Base-by-base conservation (phyloP, 2,113 vertebrate species). In the Odontesthes bonariensis region DNA sequence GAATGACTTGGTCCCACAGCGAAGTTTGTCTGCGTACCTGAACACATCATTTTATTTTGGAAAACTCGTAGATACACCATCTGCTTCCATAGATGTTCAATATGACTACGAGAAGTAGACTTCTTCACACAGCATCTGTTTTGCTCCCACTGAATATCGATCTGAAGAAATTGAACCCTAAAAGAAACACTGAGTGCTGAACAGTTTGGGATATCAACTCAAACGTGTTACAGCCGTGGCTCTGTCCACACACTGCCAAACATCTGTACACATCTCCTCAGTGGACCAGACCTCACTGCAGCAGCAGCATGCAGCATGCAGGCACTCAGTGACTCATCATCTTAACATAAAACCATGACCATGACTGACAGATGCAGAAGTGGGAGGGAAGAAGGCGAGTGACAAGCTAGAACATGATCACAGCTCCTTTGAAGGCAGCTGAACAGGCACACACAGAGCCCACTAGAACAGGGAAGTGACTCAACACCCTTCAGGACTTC, bases 311-410 rank as follows among this genome's bases (percentile, higher is more conserved):
- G 27, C 52, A 59, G 71, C 14, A 7, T 20, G 38, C 31, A 0
- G 33, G 66, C 54, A 31, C 42, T 51, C 32, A 8, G 47, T 80
- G 86, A 92, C 79, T 91, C 86, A 89, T 73, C 86, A 77, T 81
- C 62, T 52, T 19, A 66, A 31, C 82, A 71, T 69, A 47, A 82
- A 78, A 80, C 73, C 80, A 42, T 38, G 70, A 85, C 27, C 78
- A 60, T 67, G 82, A 88, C 68, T 82, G 89, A 85, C 80, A 89
- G 77, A 75, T 77, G 84, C 77, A 85, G 79, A 87, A 77, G 90
- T 90, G 87, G 89, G 89, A 89, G 91, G 87, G 81, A 88, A 84
- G 85, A 85, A 81, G 69, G 55, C 31, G 73, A 90, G 86, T 86
- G 91, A 90, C 84, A 81, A 79, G 85, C 80, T 73, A 49, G 49